A percentile compares a stretch with the other conserved stretches of the same genome.
Conservation (phyloP, 2,888 invertebrate genomes). For the Drosophila suboccidentalis region DNA sequence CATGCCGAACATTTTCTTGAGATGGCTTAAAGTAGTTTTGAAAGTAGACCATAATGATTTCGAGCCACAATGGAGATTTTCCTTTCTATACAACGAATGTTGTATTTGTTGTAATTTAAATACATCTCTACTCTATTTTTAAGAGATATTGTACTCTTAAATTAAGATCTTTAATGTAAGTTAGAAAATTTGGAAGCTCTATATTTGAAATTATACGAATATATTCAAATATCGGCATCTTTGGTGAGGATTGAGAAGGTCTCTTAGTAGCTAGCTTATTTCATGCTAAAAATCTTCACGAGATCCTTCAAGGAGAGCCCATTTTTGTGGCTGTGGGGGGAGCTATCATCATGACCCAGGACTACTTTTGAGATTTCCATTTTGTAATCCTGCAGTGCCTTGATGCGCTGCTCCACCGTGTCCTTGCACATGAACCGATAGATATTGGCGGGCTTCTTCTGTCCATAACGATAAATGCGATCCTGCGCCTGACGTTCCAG, state of each 20-base stretch:
- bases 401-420: slow-evolving; percentile 95
- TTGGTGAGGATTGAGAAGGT: neutral
- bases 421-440: slow-evolving; percentile 94
- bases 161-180: neutral
- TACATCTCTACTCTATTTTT: too few species aligned
- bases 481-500: slow-evolving; percentile 97
- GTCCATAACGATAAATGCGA: slow-evolving; percentile 96
- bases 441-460: slow-evolving; percentile 91
- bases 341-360: neutral
- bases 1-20: too few species aligned
- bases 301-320: slow-evolving; percentile 13
- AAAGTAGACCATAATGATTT: too few species aligned
- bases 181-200: neutral
- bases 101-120: too few species aligned
- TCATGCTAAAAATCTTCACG: slow-evolving; percentile 19
- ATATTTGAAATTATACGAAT: too few species aligned
- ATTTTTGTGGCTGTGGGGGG: neutral
- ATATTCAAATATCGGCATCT: neutral
- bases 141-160: neutral
- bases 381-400: slow-evolving; percentile 92
- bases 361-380: slow-evolving; percentile 88
- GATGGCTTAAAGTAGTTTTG: too few species aligned
- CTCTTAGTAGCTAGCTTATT: neutral
- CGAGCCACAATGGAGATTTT: too few species aligned
- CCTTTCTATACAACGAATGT: too few species aligned